These are phyloP conservation scores for Pseudomugil gertrudae DNA, from an alignment of 2,797 vertebrate species.

Conservation along the genomic window DNA sequence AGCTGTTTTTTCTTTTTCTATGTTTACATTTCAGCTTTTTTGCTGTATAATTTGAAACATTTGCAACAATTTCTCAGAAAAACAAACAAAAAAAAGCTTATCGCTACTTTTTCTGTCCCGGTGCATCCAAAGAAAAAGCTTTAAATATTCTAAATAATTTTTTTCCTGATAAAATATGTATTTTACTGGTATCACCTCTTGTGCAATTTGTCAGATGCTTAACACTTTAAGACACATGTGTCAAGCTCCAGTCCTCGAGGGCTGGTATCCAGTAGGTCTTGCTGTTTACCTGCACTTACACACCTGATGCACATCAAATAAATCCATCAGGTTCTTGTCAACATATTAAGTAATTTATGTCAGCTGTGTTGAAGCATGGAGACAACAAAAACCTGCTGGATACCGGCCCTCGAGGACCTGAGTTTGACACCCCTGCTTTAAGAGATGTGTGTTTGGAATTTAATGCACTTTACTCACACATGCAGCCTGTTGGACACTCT, in stretches of 20 bases:
- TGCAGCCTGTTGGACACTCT: slow-evolving; percentile 90
- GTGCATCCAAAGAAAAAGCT: background rate
- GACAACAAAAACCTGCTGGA: too few species aligned
- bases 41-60: slow-evolving; percentile 2
- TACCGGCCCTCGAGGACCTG: too few species aligned
- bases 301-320: too few species aligned
- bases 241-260: too few species aligned
- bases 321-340: too few species aligned
- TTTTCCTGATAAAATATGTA: background rate
- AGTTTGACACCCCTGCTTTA: too few species aligned
- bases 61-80: background rate
- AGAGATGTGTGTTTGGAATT: background rate
- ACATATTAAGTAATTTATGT: too few species aligned
- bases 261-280: too few species aligned
- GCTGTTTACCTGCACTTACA: too few species aligned
- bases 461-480: slow-evolving; percentile 87
- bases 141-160: too few species aligned
- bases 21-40: background rate
- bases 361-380: too few species aligned
- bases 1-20: background rate
- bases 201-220: background rate
- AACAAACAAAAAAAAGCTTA: background rate
- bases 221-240: background rate
- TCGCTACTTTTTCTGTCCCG: background rate
- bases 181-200: background rate